Base-by-base conservation (phyloP, 2,113 vertebrate genomes). In the Regulus satrapa region DNA sequence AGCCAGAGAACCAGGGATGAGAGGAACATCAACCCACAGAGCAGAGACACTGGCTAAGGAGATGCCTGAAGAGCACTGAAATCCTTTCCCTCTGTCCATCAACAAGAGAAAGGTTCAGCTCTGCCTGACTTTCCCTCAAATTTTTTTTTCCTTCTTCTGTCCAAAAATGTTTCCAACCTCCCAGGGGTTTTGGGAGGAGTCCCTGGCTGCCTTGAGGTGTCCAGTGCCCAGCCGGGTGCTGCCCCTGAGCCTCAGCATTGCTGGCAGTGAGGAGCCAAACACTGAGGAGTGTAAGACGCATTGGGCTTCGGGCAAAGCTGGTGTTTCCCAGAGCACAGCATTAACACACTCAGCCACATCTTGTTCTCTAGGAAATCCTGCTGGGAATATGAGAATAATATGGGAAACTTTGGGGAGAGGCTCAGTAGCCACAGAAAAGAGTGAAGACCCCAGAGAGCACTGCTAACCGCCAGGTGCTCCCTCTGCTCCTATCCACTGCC, bases 191-290 rank as follows among this genome's bases (percentile, higher is more conserved):
- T 40, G 51, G 52, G 58, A 21, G 23, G 48, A 16, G 8, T 56
- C 7, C 2, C 14, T 46, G 40, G 21, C 41, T 66, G 34, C 29
- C 32, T 7, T 24, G 36, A 41, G 28, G 34, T 41, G 48, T 6
- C 21, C 29, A 48, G 1, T 5, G 13, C 51, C 52, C 58, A 43
- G 46, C 18, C 23, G n/a, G 36, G n/a, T 3, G 1, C 29, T 38
- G 34, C 59, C 34, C 1, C 0, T 4, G 61, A 54, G 20, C 48
- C 0, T 0, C 8, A 11, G 48, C 80, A 11, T 2, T 9, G 1
- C 38, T 36, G 38, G 34, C 51, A 32, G 18, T 14, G 46, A 10
- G 6, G 8, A n/a, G 4, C 24, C 54, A 38, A 28, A 49, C 4
- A 3, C 13, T 2, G 12, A 10, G 14, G 23, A 4, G 20, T 3